Evolutionary conservation across 1,140 invertebrate genomes (phyloP).

Genomic region (Hestina assimilis): DNA sequence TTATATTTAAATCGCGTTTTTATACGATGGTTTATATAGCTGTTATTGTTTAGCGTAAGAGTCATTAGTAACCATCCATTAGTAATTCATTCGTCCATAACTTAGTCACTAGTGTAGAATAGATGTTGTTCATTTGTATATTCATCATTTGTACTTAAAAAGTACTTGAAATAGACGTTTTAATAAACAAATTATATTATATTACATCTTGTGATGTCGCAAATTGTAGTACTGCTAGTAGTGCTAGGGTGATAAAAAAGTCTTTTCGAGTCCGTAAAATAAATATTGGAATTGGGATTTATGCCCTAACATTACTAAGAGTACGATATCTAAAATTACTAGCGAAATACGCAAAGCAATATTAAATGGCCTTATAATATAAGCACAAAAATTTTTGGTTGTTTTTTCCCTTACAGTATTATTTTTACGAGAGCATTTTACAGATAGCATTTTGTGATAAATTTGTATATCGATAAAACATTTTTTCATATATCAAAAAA

Average conservation of each 20-base stretch:
- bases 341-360: constrained; percentile 46
- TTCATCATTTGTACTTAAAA: constrained; percentile 59
- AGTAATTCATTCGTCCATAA: constrained; percentile 73
- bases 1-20: no score
- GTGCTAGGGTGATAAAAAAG: background rate
- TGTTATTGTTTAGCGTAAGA: no score
- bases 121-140: constrained; percentile 35
- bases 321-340: background rate
- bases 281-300: no score
- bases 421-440: constrained; percentile 54
- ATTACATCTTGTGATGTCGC: constrained; percentile 13
- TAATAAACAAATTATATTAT: no score
- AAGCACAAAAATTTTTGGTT: constrained; percentile 42
- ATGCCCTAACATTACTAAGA: no score
- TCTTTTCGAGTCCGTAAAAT: background rate
- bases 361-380: constrained; percentile 59
- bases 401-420: constrained; percentile 53
- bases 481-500: constrained; percentile 12
- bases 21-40: no score
- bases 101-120: constrained; percentile 67
- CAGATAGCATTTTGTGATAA: constrained; percentile 55
- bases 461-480: constrained; percentile 20
- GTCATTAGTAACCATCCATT: constrained; percentile 44
- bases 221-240: constrained; percentile 28
- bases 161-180: constrained; percentile 71